phyloP scores from a whole-genome alignment of 1,140 invertebrate species.

The Sitophilus oryzae region DNA sequence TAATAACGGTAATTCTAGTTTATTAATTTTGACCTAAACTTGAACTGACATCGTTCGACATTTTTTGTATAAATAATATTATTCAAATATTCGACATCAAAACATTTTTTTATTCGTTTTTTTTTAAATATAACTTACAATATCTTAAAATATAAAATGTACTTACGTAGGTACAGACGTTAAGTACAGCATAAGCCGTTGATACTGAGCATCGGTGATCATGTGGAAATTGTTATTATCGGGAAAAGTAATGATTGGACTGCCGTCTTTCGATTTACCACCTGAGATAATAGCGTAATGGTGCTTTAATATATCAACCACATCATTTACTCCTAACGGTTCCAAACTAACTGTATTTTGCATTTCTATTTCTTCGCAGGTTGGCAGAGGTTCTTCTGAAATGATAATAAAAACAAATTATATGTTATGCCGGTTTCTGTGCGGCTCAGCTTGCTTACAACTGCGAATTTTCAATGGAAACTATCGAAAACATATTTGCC shows the following conservation, averaged over 20 bases:
- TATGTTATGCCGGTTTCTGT: no score
- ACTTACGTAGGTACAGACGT: constrained; percentile 90
- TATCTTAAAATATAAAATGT: constrained; percentile 1
- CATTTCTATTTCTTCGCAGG: constrained; percentile 37
- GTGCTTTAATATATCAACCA: constrained; percentile 77
- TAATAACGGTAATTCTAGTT: no score
- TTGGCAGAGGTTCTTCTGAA: constrained; percentile 24
- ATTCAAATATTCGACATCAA: no score
- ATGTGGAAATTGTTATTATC: constrained; percentile 82
- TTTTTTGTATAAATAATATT: no score
- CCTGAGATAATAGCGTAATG: constrained; percentile 87
- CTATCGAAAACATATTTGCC: no score
- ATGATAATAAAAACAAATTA: constrained; percentile 8
- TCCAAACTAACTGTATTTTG: constrained; percentile 36
- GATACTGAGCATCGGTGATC: constrained; percentile 80
- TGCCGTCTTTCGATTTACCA: constrained; percentile 83
- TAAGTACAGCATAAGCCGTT: constrained; percentile 86
- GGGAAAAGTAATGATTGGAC: constrained; percentile 89
- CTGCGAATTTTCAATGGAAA: no score
- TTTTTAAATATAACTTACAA: no score
- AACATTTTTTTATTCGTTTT: no score
- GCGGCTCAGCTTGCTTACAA: no score
- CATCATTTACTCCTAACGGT: constrained; percentile 65
- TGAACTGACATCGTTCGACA: no score
- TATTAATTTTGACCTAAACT: no score